A percentile compares a stretch with the other conserved stretches of the same genome.
phyloP scores from a whole-genome alignment of 1,140 invertebrate genomes.

The Zaprionus davidi region DNA sequence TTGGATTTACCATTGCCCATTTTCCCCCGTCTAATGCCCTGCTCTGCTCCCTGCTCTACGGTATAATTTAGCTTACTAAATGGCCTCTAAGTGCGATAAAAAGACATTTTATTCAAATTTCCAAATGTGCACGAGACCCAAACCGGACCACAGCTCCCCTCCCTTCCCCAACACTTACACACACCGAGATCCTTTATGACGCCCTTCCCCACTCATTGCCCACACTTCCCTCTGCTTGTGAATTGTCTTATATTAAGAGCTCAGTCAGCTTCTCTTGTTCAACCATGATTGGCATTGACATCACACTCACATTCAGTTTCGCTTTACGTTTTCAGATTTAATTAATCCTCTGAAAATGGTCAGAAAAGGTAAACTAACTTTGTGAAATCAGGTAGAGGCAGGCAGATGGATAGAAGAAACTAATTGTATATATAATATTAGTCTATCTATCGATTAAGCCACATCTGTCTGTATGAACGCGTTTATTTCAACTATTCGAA shows the following conservation, averaged over 20 bases:
- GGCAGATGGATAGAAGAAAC: too few species aligned
- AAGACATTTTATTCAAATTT: conserved; percentile 80
- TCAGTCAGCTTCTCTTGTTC: conserved; percentile 25
- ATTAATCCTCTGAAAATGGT: conserved; percentile 25
- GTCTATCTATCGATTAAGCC: too few species aligned
- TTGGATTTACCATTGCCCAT: conserved; percentile 29
- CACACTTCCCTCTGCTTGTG: background rate
- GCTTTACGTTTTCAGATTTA: conserved; percentile 63
- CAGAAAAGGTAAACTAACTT: too few species aligned
- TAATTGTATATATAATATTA: too few species aligned
- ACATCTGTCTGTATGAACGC: background rate
- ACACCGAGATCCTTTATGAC: too few species aligned
- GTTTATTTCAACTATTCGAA: background rate
- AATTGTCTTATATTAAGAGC: conserved; percentile 79
- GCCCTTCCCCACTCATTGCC: too few species aligned
- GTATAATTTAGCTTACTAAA: conserved; percentile 79
- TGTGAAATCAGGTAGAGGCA: too few species aligned
- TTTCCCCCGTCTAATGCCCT: conserved; percentile 45
- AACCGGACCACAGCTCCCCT: background rate
- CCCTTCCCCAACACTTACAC: background rate
- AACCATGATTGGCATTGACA: background rate
- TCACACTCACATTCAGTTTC: conserved; percentile 48
- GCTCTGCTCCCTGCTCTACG: conserved; percentile 26
- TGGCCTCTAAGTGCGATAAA: conserved; percentile 80
- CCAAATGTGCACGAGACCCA: conserved; percentile 41